These are phyloP conservation scores for Adoxophyes honmai DNA, from an alignment of 1,140 invertebrate species.

Conservation along the genomic window DNA sequence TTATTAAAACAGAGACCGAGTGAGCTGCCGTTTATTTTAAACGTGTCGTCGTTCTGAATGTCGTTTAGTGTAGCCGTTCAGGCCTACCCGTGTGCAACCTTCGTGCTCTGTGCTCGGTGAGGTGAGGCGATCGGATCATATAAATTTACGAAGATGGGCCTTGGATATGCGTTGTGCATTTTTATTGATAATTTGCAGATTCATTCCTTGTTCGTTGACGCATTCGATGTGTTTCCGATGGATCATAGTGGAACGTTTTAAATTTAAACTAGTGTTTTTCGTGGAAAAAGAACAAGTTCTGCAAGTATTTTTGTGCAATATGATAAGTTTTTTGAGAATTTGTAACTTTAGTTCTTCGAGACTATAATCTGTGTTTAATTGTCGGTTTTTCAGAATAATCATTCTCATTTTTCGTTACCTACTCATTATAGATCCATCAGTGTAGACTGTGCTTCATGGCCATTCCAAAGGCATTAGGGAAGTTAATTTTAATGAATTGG, in stretches of 20 bases:
- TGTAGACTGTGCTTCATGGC: no score
- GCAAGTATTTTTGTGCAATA: slow-evolving; percentile 33
- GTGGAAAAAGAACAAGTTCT: slow-evolving; percentile 18
- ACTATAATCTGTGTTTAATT: no score
- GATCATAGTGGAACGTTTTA: slow-evolving; percentile 20
- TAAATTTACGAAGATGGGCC: background rate
- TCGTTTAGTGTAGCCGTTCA: slow-evolving; percentile 37
- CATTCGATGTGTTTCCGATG: slow-evolving; percentile 39
- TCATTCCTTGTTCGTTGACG: no score
- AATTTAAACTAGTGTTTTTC: slow-evolving; percentile 18
- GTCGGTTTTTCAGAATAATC: no score
- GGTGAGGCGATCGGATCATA: background rate
- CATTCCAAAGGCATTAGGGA: no score
- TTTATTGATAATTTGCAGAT: no score
- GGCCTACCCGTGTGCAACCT: slow-evolving; percentile 39
- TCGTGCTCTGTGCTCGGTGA: slow-evolving; percentile 73
- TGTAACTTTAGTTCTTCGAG: no score
- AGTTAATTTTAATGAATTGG: no score
- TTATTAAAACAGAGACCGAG: slow-evolving; percentile 57
- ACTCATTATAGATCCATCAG: no score
- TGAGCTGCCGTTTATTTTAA: slow-evolving; percentile 31
- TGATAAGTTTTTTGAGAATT: slow-evolving; percentile 10
- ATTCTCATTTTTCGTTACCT: no score
- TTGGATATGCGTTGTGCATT: background rate
- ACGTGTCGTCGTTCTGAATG: slow-evolving; percentile 27